Evolutionary conservation across 2,113 vertebrate species (phyloP).

Genomic region (Protobothrops flavoviridis): DNA sequence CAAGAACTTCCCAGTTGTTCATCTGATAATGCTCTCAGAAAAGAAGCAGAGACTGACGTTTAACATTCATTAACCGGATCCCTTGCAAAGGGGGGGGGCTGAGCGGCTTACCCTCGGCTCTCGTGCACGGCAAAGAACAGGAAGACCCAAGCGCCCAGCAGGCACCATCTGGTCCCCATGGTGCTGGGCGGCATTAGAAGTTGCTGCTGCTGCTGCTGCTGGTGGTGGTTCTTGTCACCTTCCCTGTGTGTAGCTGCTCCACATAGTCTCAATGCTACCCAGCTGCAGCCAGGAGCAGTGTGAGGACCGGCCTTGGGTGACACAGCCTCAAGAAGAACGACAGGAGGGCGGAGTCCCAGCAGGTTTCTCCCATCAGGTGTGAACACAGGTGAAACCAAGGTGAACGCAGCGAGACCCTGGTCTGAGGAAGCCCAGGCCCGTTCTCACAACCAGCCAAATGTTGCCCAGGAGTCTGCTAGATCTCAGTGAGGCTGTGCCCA

Average conservation of each 20-base stretch:
- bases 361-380: background rate
- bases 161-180: slow-evolving; percentile 45
- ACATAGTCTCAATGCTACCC: slow-evolving; percentile 19
- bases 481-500: background rate
- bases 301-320: accelerated
- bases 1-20: background rate
- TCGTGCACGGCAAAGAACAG: slow-evolving; percentile 41
- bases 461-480: background rate
- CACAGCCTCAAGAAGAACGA: slow-evolving; percentile 29
- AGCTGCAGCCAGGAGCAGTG: slow-evolving; percentile 8
- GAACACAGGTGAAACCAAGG: background rate
- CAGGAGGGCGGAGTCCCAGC: slow-evolving; percentile 35
- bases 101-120: slow-evolving; percentile 54
- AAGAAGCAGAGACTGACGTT: background rate
- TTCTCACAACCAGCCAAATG: too few relatives aligned
- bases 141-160: slow-evolving; percentile 31
- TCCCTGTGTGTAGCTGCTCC: background rate
- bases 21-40: background rate
- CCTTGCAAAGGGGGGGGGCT: background rate
- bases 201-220: background rate
- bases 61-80: background rate
- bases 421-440: background rate
- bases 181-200: slow-evolving; percentile 11
- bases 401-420: background rate
- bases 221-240: background rate